Evolutionary conservation across 2,113 vertebrate species (phyloP).

Genomic region (Corythoichthys haematopterus): DNA sequence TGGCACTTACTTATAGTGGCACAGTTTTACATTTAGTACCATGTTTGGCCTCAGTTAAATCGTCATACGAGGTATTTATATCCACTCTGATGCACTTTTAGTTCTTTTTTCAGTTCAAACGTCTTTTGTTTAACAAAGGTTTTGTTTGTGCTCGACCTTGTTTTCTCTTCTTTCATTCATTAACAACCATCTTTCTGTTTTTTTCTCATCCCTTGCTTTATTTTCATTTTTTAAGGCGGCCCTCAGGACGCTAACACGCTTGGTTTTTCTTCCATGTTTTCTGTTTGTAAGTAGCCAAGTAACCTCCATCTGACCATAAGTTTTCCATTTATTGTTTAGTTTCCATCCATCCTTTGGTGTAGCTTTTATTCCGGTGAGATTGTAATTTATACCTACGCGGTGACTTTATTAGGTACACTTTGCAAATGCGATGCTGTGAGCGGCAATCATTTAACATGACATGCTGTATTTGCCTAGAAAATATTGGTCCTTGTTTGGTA

Average conservation of each 20-base stretch:
- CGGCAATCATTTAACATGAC: background rate
- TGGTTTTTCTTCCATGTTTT: slow-evolving; percentile 92
- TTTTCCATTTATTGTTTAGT: slow-evolving; percentile 23
- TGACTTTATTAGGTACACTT: slow-evolving; percentile 2
- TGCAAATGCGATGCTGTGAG: background rate
- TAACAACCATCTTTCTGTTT: slow-evolving; percentile 79
- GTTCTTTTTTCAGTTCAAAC: no score
- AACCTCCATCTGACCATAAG: slow-evolving; percentile 45
- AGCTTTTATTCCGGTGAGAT: slow-evolving; percentile 4
- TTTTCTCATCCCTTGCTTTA: slow-evolving; percentile 62
- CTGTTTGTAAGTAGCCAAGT: slow-evolving; percentile 91
- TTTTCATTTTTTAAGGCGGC: slow-evolving; percentile 83
- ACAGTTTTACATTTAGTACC: background rate
- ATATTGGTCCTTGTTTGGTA: background rate
- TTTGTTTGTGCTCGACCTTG: slow-evolving; percentile 22
- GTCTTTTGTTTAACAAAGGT: slow-evolving; percentile 2
- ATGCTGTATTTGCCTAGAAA: background rate
- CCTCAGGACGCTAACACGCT: slow-evolving; percentile 87
- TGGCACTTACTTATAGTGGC: background rate
- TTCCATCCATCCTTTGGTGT: background rate
- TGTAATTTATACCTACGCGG: slow-evolving; percentile 21
- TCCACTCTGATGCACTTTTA: background rate
- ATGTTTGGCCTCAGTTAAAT: no score
- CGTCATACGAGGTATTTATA: background rate
- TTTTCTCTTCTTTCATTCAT: slow-evolving; percentile 38